Evolutionary conservation across 2,888 invertebrate species (phyloP), one percentile per base, ranked within the genome.

Genomic region (Diarsia brunnea): DNA sequence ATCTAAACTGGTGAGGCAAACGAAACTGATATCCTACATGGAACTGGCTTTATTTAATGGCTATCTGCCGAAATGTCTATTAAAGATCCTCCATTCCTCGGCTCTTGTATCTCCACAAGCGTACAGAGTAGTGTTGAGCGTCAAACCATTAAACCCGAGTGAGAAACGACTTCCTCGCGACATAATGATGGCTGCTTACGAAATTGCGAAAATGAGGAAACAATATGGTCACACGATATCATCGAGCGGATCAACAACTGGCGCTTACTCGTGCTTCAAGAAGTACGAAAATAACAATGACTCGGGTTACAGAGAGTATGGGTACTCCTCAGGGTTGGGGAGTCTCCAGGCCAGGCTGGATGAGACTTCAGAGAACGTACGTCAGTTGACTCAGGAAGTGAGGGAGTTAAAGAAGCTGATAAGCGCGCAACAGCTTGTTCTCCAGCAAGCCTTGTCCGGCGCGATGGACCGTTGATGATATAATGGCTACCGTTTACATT

Each of bases 21-120:
- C 98, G 0, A 98, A 98, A 94, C 93, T 98, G n/a, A 98, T 98
- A 81, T 98, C 98, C 2, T 98, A 98, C 90, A 98, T 98, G 95
- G 98, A 98, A 90, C 95, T 98, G 51, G 98, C 98, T 0, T 92
- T 98, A 53, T 98, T 98, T 84, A 98, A 98, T 88, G 98, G 98
- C 0, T 98, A 98, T 91, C 92, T 98, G 65, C 98, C 98, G 0
- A 97, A 98, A 88, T 98, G 98, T 93, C 90, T 98, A 19, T 94
- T 98, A 76, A 98, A 98, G 94, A 95, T 98, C 61, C 92, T 98
- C 16, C 98, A 98, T 90, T 98, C 98, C 90, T 98, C 98, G 0
- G 98, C 98, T 0, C 93, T 98, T 67, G 98, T 98, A 0, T 98
- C 98, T 0, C 98, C 98, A 0, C 98, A 98, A 88, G 98, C 98